These are phyloP conservation scores for Cerceris ruficornis DNA, from an alignment of 2,888 invertebrate genomes.

Conservation along the genomic window DNA sequence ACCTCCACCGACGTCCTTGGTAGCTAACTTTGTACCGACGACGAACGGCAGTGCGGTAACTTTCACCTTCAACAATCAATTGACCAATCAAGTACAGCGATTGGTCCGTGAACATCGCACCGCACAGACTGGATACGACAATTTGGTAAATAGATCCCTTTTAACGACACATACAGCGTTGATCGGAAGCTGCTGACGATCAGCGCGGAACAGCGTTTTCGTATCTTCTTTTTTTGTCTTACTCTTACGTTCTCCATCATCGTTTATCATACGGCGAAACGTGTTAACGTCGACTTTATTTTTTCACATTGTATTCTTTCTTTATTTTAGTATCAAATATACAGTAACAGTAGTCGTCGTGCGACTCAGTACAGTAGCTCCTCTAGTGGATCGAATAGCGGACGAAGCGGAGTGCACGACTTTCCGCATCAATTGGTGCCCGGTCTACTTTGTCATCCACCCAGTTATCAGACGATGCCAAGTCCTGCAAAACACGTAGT, in stretches of 20 bases:
- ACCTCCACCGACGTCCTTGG: slow-evolving; percentile 85
- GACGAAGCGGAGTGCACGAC: slow-evolving; percentile 83
- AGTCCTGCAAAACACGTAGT: slow-evolving; percentile 89
- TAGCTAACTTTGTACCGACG: slow-evolving; percentile 90
- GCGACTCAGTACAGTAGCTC: slow-evolving; percentile 84
- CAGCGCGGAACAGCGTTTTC: neutral
- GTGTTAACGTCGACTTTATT: too few relatives aligned
- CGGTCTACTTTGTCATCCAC: slow-evolving; percentile 94
- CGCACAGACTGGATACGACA: slow-evolving; percentile 86
- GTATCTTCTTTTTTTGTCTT: too few relatives aligned
- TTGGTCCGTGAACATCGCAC: slow-evolving; percentile 88
- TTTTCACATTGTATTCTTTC: neutral
- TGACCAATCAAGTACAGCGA: slow-evolving; percentile 89
- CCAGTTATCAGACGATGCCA: slow-evolving; percentile 91
- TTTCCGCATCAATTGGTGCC: slow-evolving; percentile 96
- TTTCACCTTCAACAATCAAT: slow-evolving; percentile 96
- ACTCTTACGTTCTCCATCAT: too few relatives aligned
- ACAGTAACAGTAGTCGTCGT: slow-evolving; percentile 85
- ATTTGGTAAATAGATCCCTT: slow-evolving; percentile 82
- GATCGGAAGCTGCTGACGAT: neutral
- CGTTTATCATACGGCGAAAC: too few relatives aligned
- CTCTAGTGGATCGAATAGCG: slow-evolving; percentile 83
- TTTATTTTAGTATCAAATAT: slow-evolving; percentile 88
- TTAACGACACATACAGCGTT: neutral
- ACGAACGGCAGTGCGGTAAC: slow-evolving; percentile 92